These are phyloP conservation scores for Eudorcas thomsonii DNA, from an alignment of 2,113 vertebrate genomes.

Conservation along the genomic window DNA sequence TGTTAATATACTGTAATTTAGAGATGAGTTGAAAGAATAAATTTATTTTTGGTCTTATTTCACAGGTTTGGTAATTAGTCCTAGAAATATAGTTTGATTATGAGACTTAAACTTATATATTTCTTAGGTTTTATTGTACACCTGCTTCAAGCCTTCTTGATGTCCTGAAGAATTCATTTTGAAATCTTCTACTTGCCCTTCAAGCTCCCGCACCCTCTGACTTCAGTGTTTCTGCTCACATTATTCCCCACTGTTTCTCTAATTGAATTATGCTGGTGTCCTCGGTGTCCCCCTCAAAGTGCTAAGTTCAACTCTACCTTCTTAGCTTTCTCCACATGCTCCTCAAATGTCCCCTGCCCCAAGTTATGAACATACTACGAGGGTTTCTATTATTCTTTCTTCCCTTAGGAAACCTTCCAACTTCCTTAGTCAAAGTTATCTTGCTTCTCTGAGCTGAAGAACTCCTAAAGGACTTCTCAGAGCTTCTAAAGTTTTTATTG, in stretches of 20 bases:
- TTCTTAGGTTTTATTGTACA: not conserved
- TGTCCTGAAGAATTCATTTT: not conserved
- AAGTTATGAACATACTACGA: not conserved
- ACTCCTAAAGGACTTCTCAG: not conserved
- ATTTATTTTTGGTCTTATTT: constrained; percentile 10
- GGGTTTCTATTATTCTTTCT: not conserved
- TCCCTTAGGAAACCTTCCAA: not conserved
- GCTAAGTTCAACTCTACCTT: not conserved
- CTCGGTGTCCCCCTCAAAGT: not conserved
- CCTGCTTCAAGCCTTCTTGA: not conserved
- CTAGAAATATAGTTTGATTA: not conserved
- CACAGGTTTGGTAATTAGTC: not conserved
- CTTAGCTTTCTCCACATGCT: not conserved
- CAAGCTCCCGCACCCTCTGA: not conserved
- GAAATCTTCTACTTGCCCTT: not conserved
- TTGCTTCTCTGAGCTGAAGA: not conserved
- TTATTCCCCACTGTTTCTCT: not conserved
- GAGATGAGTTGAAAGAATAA: not conserved
- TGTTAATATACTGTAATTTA: constrained; percentile 9
- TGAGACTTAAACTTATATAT: not conserved
- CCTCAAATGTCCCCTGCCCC: not conserved
- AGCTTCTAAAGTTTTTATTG: not conserved
- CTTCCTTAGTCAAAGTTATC: not conserved
- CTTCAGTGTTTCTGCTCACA: not conserved
- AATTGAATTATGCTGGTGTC: not conserved